Conservation (phyloP, 2,797 vertebrate species). For the Euthynnus affinis region DNA sequence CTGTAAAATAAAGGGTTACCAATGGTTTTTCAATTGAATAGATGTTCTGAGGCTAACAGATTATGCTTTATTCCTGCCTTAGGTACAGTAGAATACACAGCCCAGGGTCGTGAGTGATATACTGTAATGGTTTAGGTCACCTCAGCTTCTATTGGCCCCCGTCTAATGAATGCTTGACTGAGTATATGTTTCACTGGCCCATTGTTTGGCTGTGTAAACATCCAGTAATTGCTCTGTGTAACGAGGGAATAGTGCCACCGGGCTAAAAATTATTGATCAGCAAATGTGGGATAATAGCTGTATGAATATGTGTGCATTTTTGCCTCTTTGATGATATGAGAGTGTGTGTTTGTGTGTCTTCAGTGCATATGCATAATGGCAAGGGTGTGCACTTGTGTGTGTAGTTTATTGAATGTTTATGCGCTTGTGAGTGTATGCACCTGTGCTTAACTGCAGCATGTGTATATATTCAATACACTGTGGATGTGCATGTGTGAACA, state of each 20-base stretch:
- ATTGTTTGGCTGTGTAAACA: constrained; percentile 80
- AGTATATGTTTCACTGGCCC: constrained; percentile 71
- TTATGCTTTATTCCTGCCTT: constrained; percentile 17
- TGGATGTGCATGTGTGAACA: constrained; percentile 25
- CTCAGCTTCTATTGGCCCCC: constrained; percentile 59
- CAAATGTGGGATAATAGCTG: constrained; percentile 71
- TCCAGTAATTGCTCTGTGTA: constrained; percentile 78
- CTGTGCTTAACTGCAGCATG: constrained; percentile 20
- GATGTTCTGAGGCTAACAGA: constrained; percentile 4
- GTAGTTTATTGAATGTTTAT: constrained; percentile 18
- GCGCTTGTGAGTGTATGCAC: neutral
- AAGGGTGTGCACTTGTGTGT: neutral
- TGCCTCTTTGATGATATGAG: constrained; percentile 36
- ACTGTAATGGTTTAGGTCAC: constrained; percentile 66
- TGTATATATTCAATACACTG: constrained; percentile 21
- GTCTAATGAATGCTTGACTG: constrained; percentile 78
- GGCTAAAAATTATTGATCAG: constrained; percentile 78
- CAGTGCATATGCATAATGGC: constrained; percentile 14
- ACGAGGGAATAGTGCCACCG: constrained; percentile 70
- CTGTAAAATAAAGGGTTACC: too few relatives aligned
- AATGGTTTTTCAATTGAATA: constrained; percentile 10
- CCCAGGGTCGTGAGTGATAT: constrained; percentile 44
- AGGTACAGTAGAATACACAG: constrained; percentile 40
- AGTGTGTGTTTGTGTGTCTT: constrained; percentile 27
- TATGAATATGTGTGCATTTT: constrained; percentile 61